Conservation (phyloP, 1,140 invertebrate genomes). For the Leptopilina boulardi region DNA sequence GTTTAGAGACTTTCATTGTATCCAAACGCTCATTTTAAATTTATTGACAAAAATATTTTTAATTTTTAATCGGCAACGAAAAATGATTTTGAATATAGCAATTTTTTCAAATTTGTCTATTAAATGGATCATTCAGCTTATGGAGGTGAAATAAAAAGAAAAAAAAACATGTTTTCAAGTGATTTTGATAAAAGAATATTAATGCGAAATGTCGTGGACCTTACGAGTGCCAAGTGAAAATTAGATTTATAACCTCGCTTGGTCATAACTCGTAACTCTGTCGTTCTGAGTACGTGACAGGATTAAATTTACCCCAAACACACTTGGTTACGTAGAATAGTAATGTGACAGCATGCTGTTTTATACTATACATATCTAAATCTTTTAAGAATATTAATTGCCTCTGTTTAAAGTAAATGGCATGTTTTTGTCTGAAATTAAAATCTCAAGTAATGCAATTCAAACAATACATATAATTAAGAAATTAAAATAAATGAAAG, state of each 20-base stretch:
- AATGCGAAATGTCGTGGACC: background rate
- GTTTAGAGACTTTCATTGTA: no score
- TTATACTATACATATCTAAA: background rate
- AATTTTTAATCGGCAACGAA: no score
- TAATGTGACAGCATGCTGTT: conserved; percentile 3
- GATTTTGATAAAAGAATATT: conserved; percentile 11
- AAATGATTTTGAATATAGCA: no score
- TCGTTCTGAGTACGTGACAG: conserved; percentile 16
- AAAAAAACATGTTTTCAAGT: background rate
- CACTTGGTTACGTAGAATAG: background rate
- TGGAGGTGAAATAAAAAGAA: no score
- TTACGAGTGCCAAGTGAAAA: background rate
- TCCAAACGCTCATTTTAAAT: no score
- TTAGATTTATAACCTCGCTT: background rate
- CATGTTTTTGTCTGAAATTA: no score
- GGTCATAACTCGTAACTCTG: conserved; percentile 8
- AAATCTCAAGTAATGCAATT: no score
- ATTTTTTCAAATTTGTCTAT: no score
- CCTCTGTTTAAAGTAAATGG: no score
- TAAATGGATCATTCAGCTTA: no score
- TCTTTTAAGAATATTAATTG: background rate
- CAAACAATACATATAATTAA: background rate
- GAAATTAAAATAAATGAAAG: background rate
- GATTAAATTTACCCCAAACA: conserved; percentile 1
- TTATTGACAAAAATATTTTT: no score